Conservation (phyloP, 1,140 invertebrate genomes). For the Drosophila leontia region DNA sequence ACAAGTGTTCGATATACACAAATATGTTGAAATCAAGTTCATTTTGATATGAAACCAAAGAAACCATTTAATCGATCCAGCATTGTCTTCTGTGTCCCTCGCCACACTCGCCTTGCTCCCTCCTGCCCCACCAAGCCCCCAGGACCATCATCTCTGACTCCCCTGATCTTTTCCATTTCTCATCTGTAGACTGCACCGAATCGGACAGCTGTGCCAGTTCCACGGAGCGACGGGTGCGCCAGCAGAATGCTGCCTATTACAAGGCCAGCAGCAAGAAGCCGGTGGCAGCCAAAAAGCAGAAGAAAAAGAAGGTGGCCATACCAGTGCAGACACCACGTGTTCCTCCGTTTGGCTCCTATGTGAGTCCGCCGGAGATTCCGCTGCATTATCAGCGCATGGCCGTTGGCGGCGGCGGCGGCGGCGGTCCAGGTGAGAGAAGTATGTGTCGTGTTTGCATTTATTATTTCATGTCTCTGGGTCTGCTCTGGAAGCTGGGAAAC, state of each 20-base stretch:
- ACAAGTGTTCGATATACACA: neutral
- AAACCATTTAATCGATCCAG: conserved; percentile 6
- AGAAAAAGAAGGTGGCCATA: conserved; percentile 91
- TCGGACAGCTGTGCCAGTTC: conserved; percentile 92
- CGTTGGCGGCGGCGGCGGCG: conserved; percentile 29
- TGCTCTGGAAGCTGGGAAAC: neutral
- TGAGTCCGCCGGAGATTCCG: conserved; percentile 84
- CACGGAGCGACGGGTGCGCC: conserved; percentile 88
- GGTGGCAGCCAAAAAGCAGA: conserved; percentile 91
- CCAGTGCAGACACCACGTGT: conserved; percentile 94
- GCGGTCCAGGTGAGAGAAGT: conserved; percentile 78
- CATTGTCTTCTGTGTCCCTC: conserved; percentile 29
- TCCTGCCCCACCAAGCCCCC: neutral
- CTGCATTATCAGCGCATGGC: conserved; percentile 83
- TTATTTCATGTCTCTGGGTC: neutral
- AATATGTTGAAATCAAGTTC: conserved; percentile 25
- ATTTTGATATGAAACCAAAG: conserved; percentile 9
- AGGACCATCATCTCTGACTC: neutral
- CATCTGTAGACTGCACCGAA: conserved; percentile 90
- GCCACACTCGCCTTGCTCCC: neutral
- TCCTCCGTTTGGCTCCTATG: conserved; percentile 88
- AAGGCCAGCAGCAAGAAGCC: conserved; percentile 90
- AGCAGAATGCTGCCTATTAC: conserved; percentile 87
- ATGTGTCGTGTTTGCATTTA: conserved; percentile 85
- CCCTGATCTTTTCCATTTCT: conserved; percentile 55